Conservation (phyloP, 1,140 invertebrate genomes). For the Aphaenogaster rudis region DNA sequence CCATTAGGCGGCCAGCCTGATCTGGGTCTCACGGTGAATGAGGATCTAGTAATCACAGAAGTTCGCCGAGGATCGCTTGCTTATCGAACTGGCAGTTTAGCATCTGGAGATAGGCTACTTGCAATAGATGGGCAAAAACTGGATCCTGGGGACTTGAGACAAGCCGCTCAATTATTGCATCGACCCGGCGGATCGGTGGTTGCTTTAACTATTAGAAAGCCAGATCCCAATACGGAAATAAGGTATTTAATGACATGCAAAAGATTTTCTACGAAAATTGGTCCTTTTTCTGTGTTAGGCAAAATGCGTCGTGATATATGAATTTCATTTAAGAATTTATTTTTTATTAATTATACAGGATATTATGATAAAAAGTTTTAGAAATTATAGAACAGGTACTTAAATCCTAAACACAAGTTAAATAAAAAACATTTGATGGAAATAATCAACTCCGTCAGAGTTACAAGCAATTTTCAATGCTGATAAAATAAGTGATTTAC, state of each 20-base stretch:
- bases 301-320: not conserved
- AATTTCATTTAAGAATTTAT: not conserved
- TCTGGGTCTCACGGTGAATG: conserved; percentile 95
- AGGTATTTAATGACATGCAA: conserved; percentile 71
- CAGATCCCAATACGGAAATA: conserved; percentile 86
- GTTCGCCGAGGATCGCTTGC: conserved; percentile 96
- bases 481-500: too few relatives aligned
- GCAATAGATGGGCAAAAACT: conserved; percentile 95
- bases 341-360: too few relatives aligned
- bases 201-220: conserved; percentile 91
- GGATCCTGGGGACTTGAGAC: conserved; percentile 90
- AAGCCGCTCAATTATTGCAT: conserved; percentile 93
- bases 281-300: not conserved
- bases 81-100: conserved; percentile 95
- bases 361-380: too few relatives aligned
- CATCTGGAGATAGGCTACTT: conserved; percentile 94
- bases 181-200: conserved; percentile 91
- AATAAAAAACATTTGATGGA: too few relatives aligned
- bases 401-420: too few relatives aligned
- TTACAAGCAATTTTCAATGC: too few relatives aligned
- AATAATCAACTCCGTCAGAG: too few relatives aligned
- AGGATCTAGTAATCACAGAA: conserved; percentile 93
- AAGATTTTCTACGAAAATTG: not conserved
- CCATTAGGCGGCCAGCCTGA: conserved; percentile 89
- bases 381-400: too few relatives aligned